phyloP scores from a whole-genome alignment of 2,113 vertebrate species.

The Tursiops truncatus region DNA sequence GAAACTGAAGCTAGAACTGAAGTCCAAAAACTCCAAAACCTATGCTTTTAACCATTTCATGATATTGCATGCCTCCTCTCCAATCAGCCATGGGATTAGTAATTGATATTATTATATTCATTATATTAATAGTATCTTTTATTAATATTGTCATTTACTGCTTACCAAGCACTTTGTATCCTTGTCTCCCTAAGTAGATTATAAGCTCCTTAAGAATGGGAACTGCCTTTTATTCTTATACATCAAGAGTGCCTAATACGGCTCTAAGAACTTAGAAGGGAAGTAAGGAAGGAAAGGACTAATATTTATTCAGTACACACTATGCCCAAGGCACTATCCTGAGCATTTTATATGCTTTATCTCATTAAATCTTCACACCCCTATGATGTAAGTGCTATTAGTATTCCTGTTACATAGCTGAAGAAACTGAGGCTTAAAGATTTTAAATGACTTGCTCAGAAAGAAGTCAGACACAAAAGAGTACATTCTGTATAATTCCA shows the following conservation, averaged over 20 bases:
- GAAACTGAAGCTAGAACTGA: neutral
- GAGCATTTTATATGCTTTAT: slow-evolving; percentile 7
- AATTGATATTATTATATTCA: slow-evolving; percentile 28
- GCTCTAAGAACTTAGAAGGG: neutral
- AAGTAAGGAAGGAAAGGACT: neutral
- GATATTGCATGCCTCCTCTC: neutral
- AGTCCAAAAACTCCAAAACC: neutral
- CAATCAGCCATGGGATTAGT: neutral
- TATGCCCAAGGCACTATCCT: neutral
- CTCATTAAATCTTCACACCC: neutral
- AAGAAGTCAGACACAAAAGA: slow-evolving; percentile 10
- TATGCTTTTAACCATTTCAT: neutral
- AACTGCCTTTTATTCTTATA: neutral
- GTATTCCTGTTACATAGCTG: neutral
- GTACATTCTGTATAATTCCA: neutral
- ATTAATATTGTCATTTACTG: neutral
- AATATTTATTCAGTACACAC: neutral
- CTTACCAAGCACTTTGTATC: slow-evolving; percentile 7
- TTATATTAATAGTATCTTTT: neutral
- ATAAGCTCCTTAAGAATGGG: neutral
- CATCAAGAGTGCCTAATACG: neutral
- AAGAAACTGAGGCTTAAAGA: neutral
- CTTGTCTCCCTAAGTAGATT: neutral
- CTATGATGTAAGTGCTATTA: neutral
- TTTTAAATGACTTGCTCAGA: slow-evolving; percentile 10